A percentile compares a stretch with the other conserved stretches of the same genome.
phyloP scores from a whole-genome alignment of 2,113 vertebrate species.

The Lates calcarifer region DNA sequence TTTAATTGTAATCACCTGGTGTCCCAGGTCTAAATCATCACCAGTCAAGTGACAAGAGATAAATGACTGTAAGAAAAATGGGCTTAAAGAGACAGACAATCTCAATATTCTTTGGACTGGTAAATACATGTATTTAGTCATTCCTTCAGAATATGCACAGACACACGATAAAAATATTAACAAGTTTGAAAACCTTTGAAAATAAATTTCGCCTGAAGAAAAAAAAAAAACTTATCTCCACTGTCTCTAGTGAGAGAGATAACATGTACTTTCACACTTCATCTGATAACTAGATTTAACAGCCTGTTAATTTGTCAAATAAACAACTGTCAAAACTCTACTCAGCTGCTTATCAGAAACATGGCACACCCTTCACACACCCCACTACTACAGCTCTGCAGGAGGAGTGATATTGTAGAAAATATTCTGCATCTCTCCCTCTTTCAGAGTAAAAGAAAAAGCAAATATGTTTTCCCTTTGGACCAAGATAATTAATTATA shows the following conservation, averaged over 20 bases:
- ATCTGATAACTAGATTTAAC: conserved; percentile 5
- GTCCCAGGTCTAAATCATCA: too few relatives aligned
- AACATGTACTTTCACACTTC: conserved; percentile 1
- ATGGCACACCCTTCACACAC: not conserved
- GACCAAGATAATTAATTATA: too few relatives aligned
- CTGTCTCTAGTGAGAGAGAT: not conserved
- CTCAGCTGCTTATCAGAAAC: not conserved
- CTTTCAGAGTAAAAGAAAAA: too few relatives aligned
- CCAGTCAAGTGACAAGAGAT: too few relatives aligned
- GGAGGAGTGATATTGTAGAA: not conserved
- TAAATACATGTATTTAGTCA: too few relatives aligned
- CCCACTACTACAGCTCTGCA: not conserved
- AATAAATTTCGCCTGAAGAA: not conserved
- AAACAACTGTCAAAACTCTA: not conserved
- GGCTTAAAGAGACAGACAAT: not conserved
- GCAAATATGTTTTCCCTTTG: too few relatives aligned
- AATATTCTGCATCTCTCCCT: not conserved
- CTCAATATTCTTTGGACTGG: too few relatives aligned
- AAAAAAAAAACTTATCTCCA: not conserved
- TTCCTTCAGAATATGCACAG: too few relatives aligned
- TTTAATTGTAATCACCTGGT: too few relatives aligned
- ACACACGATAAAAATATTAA: too few relatives aligned
- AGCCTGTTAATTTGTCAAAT: conserved; percentile 1
- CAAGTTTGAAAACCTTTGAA: not conserved
- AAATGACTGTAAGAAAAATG: too few relatives aligned